Evolutionary conservation across 2,113 vertebrate genomes (phyloP).

Genomic region (Urocitellus parryii): DNA sequence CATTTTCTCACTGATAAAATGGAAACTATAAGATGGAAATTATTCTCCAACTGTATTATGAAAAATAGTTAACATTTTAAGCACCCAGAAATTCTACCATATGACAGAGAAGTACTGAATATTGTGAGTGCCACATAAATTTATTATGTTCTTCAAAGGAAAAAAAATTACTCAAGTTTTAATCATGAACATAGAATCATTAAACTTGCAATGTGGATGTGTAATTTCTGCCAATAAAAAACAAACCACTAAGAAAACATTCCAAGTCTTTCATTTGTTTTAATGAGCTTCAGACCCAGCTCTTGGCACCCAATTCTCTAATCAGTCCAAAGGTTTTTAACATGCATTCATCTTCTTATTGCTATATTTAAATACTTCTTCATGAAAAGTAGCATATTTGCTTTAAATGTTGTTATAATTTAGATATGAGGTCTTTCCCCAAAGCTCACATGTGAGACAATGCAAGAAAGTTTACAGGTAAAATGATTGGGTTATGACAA

Average conservation of each 20-base stretch:
- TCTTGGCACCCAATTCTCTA: constrained; percentile 72
- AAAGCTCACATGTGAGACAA: too few species aligned
- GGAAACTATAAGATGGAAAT: background rate
- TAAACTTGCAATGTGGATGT: constrained; percentile 74
- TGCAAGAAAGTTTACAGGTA: too few species aligned
- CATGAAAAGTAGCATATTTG: constrained; percentile 54
- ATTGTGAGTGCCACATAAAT: constrained; percentile 34
- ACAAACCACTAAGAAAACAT: constrained; percentile 67
- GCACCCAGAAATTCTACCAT: constrained; percentile 53
- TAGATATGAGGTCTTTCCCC: too few species aligned
- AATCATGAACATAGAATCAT: constrained; percentile 71
- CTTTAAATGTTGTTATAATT: constrained; percentile 45
- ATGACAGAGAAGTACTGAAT: constrained; percentile 52
- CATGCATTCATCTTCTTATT: constrained; percentile 49
- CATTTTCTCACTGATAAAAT: constrained; percentile 57
- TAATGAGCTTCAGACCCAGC: constrained; percentile 81
- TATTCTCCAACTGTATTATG: constrained; percentile 5
- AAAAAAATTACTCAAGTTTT: constrained; percentile 75
- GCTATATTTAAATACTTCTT: constrained; percentile 56
- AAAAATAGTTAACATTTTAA: constrained; percentile 69
- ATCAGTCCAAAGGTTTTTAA: constrained; percentile 71
- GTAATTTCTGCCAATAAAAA: constrained; percentile 79
- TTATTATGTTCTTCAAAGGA: constrained; percentile 66
- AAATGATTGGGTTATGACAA: too few species aligned
- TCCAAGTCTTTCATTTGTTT: constrained; percentile 79